phyloP scores from a whole-genome alignment of 2,888 invertebrate species.

The Tetanocera ferruginea region DNA sequence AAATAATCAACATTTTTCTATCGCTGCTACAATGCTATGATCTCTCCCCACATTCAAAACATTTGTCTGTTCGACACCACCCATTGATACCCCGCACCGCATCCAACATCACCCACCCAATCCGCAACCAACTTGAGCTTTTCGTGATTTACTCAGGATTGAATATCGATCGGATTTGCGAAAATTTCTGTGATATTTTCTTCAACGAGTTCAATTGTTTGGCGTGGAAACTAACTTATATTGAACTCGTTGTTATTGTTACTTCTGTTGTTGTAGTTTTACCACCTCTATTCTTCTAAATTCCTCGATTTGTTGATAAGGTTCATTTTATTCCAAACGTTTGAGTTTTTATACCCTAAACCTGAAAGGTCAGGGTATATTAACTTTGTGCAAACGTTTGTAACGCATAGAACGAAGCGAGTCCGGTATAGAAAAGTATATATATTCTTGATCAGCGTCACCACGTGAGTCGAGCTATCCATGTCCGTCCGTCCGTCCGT shows the following conservation, averaged over 20 bases:
- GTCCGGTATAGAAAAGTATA: too few species aligned
- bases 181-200: constrained; percentile 12
- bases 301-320: constrained; percentile 29
- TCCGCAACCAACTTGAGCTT: not conserved
- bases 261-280: constrained; percentile 18
- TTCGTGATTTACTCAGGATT: constrained; percentile 46
- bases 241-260: not conserved
- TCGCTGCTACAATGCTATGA: not conserved
- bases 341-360: too few species aligned
- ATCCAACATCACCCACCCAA: not conserved
- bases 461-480: too few species aligned
- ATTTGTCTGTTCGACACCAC: not conserved
- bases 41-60: not conserved
- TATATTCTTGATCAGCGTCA: too few species aligned
- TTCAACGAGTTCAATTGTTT: not conserved
- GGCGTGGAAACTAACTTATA: constrained; percentile 5
- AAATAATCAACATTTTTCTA: constrained; percentile 22
- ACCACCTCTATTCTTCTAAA: constrained; percentile 33
- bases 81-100: not conserved
- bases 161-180: constrained; percentile 39
- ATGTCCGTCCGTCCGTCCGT: too few species aligned
- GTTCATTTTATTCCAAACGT: constrained; percentile 13
- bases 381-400: too few species aligned
- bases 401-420: too few species aligned
- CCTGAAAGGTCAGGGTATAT: too few species aligned